Conservation (phyloP, 2,888 invertebrate species). For the Empis livida region DNA sequence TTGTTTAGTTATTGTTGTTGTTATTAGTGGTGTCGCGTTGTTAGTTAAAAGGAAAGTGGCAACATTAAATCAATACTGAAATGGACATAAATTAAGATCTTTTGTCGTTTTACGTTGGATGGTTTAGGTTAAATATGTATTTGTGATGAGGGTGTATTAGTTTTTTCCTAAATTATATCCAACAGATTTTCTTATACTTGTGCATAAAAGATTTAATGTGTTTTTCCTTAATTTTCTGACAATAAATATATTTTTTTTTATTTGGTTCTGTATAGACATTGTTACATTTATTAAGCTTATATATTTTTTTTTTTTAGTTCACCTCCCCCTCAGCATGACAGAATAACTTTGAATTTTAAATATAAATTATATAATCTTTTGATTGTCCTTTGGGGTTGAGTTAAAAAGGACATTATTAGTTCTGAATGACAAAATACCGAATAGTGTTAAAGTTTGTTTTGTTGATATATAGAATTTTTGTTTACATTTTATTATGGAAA, state of each 20-base stretch:
- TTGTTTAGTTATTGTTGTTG: too few species aligned
- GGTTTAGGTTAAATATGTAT: too few species aligned
- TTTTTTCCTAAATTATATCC: too few species aligned
- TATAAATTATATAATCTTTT: background rate
- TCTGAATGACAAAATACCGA: too few species aligned
- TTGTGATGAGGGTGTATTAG: too few species aligned
- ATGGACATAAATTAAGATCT: conserved; percentile 12
- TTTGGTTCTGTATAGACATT: background rate
- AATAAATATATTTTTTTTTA: background rate
- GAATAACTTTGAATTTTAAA: conserved; percentile 9
- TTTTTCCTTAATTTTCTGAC: conserved; percentile 7
- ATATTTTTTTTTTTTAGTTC: too few species aligned
- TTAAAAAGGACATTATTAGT: too few species aligned
- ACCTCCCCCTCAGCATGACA: conserved; percentile 7
- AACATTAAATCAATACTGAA: conserved; percentile 11
- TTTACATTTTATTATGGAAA: too few species aligned
- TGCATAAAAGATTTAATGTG: conserved; percentile 1
- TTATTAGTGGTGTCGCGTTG: too few species aligned
- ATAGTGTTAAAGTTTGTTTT: too few species aligned
- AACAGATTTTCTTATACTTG: too few species aligned
- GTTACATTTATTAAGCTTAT: conserved; percentile 10
- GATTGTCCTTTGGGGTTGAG: background rate
- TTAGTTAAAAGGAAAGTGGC: conserved; percentile 4
- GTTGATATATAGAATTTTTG: too few species aligned
- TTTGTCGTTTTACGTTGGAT: conserved; percentile 5